Percentiles rank a stretch among this genome's conserved stretches.
phyloP scores from a whole-genome alignment of 2,113 vertebrate genomes.

The Rhizomys pruinosus region DNA sequence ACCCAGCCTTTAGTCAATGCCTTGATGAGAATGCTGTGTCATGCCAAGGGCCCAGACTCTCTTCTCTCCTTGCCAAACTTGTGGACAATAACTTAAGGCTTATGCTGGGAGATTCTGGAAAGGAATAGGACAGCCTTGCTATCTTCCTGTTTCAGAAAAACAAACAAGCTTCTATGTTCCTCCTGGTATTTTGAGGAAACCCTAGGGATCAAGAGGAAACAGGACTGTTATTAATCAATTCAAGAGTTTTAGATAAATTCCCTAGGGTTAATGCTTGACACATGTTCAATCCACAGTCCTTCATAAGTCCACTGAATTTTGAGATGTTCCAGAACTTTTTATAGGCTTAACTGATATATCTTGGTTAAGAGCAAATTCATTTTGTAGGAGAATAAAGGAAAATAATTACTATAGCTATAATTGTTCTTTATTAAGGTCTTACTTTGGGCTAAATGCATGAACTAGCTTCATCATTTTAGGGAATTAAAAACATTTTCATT shows the following conservation, averaged over 20 bases:
- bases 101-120: background rate
- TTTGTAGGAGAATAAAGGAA: too few species aligned
- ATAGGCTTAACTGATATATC: background rate
- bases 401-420: fast-evolving
- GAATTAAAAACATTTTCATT: background rate
- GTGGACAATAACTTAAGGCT: background rate
- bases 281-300: background rate
- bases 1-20: background rate
- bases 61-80: background rate
- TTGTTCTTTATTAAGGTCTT: background rate
- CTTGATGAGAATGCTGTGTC: background rate
- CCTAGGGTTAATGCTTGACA: background rate
- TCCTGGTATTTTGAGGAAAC: background rate
- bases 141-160: background rate
- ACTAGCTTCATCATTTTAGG: background rate
- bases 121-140: background rate
- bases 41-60: background rate
- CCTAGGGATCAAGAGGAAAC: too few species aligned
- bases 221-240: background rate
- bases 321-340: background rate
- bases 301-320: background rate
- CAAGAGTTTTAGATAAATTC: fast-evolving
- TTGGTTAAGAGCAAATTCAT: background rate
- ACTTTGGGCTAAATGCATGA: fast-evolving
- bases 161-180: background rate